phyloP scores from a whole-genome alignment of 2,797 vertebrate genomes.

The Acipenser oxyrinchus region DNA sequence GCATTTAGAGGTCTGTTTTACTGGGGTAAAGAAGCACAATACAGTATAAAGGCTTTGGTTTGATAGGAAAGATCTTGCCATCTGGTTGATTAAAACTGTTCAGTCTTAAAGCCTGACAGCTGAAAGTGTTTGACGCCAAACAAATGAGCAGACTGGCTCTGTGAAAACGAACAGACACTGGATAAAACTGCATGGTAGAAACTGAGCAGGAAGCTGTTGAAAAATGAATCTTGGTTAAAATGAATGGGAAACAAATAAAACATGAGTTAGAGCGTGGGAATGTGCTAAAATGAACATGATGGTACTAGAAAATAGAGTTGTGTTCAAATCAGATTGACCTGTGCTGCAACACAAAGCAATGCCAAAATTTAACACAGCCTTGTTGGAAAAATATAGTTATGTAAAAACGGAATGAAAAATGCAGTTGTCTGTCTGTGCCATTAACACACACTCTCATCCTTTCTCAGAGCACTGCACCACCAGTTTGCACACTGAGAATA shows the following conservation, averaged over 20 bases:
- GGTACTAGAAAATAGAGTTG: background rate
- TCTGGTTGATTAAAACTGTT: constrained; percentile 6
- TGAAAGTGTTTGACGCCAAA: background rate
- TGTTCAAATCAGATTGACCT: background rate
- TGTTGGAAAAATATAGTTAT: constrained; percentile 3
- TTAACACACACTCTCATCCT: background rate
- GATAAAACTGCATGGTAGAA: background rate
- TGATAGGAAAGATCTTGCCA: background rate
- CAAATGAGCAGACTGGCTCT: constrained; percentile 1
- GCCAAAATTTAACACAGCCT: background rate
- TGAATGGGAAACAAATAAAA: background rate
- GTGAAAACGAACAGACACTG: constrained; percentile 2
- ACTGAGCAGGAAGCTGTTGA: background rate
- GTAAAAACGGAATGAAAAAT: constrained; percentile 4
- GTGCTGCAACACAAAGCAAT: background rate
- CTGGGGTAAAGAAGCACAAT: background rate
- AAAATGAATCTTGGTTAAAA: background rate
- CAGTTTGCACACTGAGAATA: background rate
- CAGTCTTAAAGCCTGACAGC: constrained; percentile 4
- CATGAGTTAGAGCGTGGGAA: background rate
- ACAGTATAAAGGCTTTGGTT: background rate
- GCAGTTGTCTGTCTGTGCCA: background rate
- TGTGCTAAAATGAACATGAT: background rate
- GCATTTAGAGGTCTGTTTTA: background rate
- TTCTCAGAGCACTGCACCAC: background rate